These are phyloP conservation scores for Strigamia maritima DNA, from an alignment of 2,888 invertebrate species.

Conservation along the genomic window DNA sequence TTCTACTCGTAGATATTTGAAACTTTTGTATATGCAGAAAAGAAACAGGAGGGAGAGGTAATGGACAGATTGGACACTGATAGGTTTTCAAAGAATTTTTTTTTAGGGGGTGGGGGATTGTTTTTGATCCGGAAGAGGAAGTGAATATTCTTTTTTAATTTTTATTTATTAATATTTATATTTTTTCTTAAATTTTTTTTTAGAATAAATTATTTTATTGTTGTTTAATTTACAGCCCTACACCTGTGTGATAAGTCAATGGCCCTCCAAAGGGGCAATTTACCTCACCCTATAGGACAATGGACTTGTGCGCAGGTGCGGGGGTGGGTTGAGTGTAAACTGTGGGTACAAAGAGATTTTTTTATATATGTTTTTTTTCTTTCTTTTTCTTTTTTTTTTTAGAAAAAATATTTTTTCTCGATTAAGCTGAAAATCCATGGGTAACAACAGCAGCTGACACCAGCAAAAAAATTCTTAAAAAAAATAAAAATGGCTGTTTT, in stretches of 20 bases:
- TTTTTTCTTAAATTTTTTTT: not conserved
- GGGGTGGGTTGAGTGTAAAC: not conserved
- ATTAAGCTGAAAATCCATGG: not conserved
- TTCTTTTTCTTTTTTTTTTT: too few species aligned
- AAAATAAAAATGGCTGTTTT: not conserved
- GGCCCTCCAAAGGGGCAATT: constrained; percentile 8
- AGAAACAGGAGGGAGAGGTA: not conserved
- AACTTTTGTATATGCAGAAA: constrained; percentile 13
- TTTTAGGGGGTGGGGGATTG: not conserved
- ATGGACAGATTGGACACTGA: constrained; percentile 18
- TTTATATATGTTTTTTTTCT: too few species aligned
- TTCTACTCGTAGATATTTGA: constrained; percentile 18
- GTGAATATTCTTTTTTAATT: not conserved
- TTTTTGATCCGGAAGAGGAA: not conserved
- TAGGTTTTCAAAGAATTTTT: not conserved
- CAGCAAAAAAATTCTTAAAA: not conserved
- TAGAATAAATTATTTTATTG: not conserved
- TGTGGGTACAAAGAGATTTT: constrained; percentile 9
- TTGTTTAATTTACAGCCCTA: not conserved
- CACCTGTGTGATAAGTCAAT: constrained; percentile 17
- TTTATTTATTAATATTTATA: not conserved
- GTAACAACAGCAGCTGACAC: constrained; percentile 17
- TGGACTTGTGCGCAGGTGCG: constrained; percentile 22
- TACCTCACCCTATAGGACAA: not conserved
- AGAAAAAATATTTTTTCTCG: not conserved